phyloP scores from a whole-genome alignment of 2,113 vertebrate genomes.

The Procavia capensis region DNA sequence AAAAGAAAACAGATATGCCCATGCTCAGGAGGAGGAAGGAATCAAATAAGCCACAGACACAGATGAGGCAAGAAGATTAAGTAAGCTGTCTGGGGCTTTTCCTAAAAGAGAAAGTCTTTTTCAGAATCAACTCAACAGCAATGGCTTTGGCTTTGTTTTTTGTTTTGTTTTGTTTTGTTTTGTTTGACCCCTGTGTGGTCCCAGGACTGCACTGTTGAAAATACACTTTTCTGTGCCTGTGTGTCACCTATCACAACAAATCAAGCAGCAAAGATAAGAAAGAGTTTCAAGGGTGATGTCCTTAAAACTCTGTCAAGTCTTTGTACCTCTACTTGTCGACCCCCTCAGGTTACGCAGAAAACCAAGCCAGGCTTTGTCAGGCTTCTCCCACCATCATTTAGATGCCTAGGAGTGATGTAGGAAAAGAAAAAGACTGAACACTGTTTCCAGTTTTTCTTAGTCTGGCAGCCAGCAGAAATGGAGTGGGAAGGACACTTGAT shows the following conservation, averaged over 20 bases:
- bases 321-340: not conserved
- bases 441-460: not conserved
- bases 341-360: fast-evolving
- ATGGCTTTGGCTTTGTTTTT: not conserved
- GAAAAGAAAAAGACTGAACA: not conserved
- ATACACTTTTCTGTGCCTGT: not conserved
- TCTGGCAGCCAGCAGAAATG: not conserved
- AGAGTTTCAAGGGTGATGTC: not conserved
- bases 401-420: not conserved
- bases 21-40: not conserved
- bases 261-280: not conserved
- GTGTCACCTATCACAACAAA: not conserved
- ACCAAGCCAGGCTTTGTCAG: not conserved
- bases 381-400: too few relatives aligned
- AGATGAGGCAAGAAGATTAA: slow-evolving; percentile 30
- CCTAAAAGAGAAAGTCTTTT: slow-evolving; percentile 65
- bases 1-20: not conserved
- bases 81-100: slow-evolving; percentile 53
- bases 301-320: not conserved
- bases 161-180: too few relatives aligned
- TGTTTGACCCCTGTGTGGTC: not conserved
- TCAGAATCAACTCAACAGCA: not conserved
- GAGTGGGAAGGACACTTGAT: not conserved
- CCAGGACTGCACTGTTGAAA: not conserved
- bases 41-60: not conserved